These are phyloP conservation scores for Oppia nitens DNA, from an alignment of 1,140 invertebrate genomes.

Conservation along the genomic window DNA sequence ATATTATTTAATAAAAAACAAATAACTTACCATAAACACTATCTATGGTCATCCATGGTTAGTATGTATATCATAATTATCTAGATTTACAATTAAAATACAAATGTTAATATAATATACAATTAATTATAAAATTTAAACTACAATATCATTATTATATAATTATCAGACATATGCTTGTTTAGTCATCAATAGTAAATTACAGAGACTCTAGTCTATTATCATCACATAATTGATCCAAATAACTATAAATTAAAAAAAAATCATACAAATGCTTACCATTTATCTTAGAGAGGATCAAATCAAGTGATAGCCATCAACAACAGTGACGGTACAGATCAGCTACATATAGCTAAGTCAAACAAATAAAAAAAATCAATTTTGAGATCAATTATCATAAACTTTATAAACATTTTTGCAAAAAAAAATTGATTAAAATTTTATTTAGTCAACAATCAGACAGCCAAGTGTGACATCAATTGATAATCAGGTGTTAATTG, in stretches of 20 bases:
- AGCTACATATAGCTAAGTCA: too few species aligned
- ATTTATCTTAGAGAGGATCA: too few species aligned
- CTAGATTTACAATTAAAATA: too few species aligned
- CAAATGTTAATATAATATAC: background rate
- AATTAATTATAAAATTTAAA: background rate
- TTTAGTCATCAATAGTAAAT: background rate
- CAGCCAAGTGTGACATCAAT: background rate
- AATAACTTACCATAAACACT: too few species aligned
- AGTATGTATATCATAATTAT: too few species aligned
- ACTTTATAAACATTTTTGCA: background rate
- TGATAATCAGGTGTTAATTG: too few species aligned
- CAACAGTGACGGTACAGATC: too few species aligned
- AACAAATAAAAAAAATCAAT: background rate
- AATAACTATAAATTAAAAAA: background rate
- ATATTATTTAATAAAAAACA: background rate
- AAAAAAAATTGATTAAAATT: background rate
- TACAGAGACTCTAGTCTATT: background rate
- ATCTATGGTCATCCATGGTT: too few species aligned
- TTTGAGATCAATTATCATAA: background rate
- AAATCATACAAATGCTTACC: background rate
- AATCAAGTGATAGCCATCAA: too few species aligned
- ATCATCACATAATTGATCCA: background rate
- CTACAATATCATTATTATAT: background rate
- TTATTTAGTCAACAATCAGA: background rate
- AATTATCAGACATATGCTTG: background rate